Base-by-base conservation (phyloP, 1,140 invertebrate genomes). In the Apolygus lucorum region DNA sequence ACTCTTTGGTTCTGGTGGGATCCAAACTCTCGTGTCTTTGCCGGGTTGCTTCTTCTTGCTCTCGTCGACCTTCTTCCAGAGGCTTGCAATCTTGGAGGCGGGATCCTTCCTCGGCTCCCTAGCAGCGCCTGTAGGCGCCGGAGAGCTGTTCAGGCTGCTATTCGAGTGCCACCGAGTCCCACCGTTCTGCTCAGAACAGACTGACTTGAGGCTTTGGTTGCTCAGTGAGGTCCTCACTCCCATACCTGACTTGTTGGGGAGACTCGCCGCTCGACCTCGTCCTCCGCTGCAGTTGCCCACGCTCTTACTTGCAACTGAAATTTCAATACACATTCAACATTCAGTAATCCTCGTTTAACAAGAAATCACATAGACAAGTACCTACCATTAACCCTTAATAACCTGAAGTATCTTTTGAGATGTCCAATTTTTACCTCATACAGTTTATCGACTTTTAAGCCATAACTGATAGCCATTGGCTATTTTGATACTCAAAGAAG, bases 51-150 rank as follows among this genome's bases (percentile, higher is more conserved):
- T 83, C 67, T 82, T 86, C 59, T 86, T 87, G n/a, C 79, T 86
- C 34, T 91, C 87, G 75, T 92, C 90, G 1, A 90, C 88, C 74
- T 86, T 88, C 74, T 92, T 95, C 92, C 92, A 95, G 14, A 96
- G 81, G 75, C 84, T 90, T 0, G 92, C 90, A 52, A 95, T 93
- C 77, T 92, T 93, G 77, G 92, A 94, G 1, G 89, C 87, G 0
- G 91, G 86, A 71, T 90, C 88, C 75, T 88, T 88, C 14, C 86
- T 81, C 54, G 54, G 22, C 34, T 42, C 34, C 34, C 34, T 4
- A 17, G 34, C 17, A 17, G 4, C 34, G 2, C 78, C 74, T 26
- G 79, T 79, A 26, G 80, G 80, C 67, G 34, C 80, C 73, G 65
- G 59, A 21, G 72, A 68, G 63, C 67, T 69, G 72, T 86, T 84